Conservation (phyloP, 2,888 invertebrate species). For the Lasioglossum figueresi region DNA sequence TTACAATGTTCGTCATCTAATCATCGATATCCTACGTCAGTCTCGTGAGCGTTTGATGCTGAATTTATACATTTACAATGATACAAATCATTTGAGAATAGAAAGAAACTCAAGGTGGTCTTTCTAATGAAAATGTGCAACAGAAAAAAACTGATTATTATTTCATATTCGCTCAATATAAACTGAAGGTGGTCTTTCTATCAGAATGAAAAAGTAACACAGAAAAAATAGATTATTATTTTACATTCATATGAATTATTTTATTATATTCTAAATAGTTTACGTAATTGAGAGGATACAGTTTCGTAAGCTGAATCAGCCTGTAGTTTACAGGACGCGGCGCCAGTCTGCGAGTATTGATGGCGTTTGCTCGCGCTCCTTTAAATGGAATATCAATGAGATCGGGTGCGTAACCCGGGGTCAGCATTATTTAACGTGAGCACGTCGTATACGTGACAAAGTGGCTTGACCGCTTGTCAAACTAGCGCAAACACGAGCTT, state of each 20-base stretch:
- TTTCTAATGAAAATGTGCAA: too few species aligned
- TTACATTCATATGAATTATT: neutral
- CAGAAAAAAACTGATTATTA: too few species aligned
- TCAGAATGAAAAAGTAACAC: too few species aligned
- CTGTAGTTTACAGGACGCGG: slow-evolving; percentile 14
- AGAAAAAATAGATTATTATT: too few species aligned
- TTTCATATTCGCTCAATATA: too few species aligned
- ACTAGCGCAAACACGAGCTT: slow-evolving; percentile 59
- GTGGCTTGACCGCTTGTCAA: slow-evolving; percentile 68
- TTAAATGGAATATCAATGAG: slow-evolving; percentile 63
- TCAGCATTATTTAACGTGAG: slow-evolving; percentile 68
- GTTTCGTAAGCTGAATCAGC: neutral
- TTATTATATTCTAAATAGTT: neutral
- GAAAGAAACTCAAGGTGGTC: too few species aligned
- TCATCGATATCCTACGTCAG: neutral
- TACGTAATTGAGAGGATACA: neutral
- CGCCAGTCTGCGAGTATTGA: slow-evolving; percentile 47
- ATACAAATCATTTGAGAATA: too few species aligned
- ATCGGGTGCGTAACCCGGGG: slow-evolving; percentile 63
- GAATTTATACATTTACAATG: too few species aligned
- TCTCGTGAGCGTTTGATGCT: neutral
- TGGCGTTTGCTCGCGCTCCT: slow-evolving; percentile 46
- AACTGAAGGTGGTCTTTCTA: too few species aligned
- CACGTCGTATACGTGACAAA: slow-evolving; percentile 64
- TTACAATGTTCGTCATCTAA: neutral